These are phyloP conservation scores for Taenaris catops DNA, from an alignment of 2,888 invertebrate genomes.

Conservation along the genomic window DNA sequence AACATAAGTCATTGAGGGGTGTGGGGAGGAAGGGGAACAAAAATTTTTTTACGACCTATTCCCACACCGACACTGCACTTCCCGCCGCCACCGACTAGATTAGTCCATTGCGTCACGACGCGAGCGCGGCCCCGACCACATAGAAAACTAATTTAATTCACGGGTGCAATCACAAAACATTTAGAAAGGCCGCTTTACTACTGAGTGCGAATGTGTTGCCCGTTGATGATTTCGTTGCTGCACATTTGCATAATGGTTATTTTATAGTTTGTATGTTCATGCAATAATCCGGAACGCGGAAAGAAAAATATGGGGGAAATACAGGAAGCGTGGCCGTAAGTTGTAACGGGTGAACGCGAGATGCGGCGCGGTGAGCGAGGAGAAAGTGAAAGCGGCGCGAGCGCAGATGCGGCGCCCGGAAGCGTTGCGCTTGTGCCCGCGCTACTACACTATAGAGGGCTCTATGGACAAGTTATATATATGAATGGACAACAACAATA, in stretches of 20 bases:
- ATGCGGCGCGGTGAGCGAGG: slow-evolving; percentile 53
- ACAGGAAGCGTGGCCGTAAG: slow-evolving; percentile 51
- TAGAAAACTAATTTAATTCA: slow-evolving; percentile 47
- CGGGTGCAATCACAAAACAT: slow-evolving; percentile 21
- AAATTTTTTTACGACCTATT: too few species aligned
- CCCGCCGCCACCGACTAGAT: slow-evolving; percentile 78
- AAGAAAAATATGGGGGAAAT: slow-evolving; percentile 42
- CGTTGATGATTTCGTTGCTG: slow-evolving; percentile 2
- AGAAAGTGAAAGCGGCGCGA: slow-evolving; percentile 74
- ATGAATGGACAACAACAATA: too few species aligned
- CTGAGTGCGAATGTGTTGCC: background rate
- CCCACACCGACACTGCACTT: too few species aligned
- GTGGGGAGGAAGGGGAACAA: too few species aligned
- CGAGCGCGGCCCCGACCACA: slow-evolving; percentile 48
- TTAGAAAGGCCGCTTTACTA: slow-evolving; percentile 17
- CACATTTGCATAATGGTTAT: slow-evolving; percentile 8
- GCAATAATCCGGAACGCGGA: slow-evolving; percentile 47
- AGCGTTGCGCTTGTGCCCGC: slow-evolving; percentile 46
- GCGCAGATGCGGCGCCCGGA: slow-evolving; percentile 74
- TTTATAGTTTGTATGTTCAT: slow-evolving; percentile 29
- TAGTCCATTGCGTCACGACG: slow-evolving; percentile 76
- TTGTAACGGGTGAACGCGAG: slow-evolving; percentile 48
- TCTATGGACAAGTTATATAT: slow-evolving; percentile 24
- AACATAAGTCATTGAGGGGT: too few species aligned
- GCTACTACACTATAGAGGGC: slow-evolving; percentile 47